A percentile compares a stretch with the other conserved stretches of the same genome.
These are phyloP conservation scores for Gymnobelideus leadbeateri DNA, from an alignment of 2,113 vertebrate genomes.

Conservation along the genomic window DNA sequence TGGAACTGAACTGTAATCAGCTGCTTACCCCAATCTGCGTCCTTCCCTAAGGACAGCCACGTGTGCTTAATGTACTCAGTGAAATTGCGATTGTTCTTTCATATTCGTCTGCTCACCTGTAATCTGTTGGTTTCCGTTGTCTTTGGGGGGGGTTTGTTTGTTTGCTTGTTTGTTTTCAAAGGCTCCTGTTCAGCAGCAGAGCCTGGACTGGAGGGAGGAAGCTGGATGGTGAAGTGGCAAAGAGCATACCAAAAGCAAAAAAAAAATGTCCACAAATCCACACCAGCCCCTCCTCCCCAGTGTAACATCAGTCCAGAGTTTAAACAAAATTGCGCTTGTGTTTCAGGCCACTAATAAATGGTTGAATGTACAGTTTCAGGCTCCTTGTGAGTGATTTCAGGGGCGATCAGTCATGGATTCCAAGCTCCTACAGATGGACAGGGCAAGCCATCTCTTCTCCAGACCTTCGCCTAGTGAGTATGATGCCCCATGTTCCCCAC, in stretches of 20 bases:
- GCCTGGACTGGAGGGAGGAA: conserved; percentile 60
- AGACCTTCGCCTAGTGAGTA: not conserved
- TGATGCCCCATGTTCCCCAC: not conserved
- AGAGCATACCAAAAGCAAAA: conserved; percentile 36
- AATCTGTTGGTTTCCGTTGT: conserved; percentile 50
- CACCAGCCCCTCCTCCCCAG: not conserved
- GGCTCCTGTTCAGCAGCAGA: conserved; percentile 62
- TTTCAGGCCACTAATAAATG: conserved; percentile 14
- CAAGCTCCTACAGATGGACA: not conserved
- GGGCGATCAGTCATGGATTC: not conserved
- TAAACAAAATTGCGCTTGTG: not conserved
- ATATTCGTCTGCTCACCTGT: conserved; percentile 59
- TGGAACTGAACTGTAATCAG: conserved; percentile 48
- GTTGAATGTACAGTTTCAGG: not conserved
- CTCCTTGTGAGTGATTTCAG: not conserved
- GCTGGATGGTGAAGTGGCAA: conserved; percentile 52
- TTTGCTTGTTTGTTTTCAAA: conserved; percentile 27
- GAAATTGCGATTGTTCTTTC: conserved; percentile 43
- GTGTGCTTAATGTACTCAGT: conserved; percentile 54
- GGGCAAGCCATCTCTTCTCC: not conserved
- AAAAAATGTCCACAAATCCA: conserved; percentile 48
- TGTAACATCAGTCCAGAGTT: not conserved
- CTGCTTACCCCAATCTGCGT: conserved; percentile 10
- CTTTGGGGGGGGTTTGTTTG: conserved; percentile 44
- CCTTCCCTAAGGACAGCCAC: conserved; percentile 51